Conservation (phyloP, 2,113 vertebrate species). For the Anas platyrhynchos region DNA sequence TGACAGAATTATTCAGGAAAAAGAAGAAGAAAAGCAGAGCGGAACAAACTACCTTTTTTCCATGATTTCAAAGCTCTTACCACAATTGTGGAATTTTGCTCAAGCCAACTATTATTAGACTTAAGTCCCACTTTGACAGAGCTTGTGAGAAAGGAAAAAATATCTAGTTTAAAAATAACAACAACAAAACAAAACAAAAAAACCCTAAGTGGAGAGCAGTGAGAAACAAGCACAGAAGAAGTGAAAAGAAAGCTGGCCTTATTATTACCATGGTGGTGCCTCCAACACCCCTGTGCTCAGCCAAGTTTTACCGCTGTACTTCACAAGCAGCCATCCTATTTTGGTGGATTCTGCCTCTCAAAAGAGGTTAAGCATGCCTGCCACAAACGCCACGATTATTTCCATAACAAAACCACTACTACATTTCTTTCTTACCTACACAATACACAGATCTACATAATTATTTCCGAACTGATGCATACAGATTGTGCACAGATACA, state of each 20-base stretch:
- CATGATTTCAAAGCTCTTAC: neutral
- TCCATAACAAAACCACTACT: neutral
- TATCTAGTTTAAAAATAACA: slow-evolving; percentile 22
- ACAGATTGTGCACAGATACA: neutral
- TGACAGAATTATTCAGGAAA: neutral
- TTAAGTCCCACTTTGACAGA: neutral
- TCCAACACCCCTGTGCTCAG: neutral
- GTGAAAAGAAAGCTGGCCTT: neutral
- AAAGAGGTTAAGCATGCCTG: neutral
- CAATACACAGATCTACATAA: neutral
- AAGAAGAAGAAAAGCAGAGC: neutral
- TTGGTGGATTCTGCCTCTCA: neutral
- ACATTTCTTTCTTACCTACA: neutral
- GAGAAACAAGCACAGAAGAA: neutral
- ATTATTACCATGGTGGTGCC: neutral
- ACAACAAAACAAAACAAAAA: neutral
- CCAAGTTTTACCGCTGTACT: neutral
- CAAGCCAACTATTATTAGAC: slow-evolving; percentile 21
- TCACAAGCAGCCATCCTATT: neutral
- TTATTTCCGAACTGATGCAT: neutral
- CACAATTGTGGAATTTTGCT: neutral
- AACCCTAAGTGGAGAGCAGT: neutral
- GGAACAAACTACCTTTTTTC: neutral
- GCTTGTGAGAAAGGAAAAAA: slow-evolving; percentile 3
- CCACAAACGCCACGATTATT: neutral